Evolutionary conservation across 2,113 vertebrate species (phyloP).

Genomic region (Python bivittatus): DNA sequence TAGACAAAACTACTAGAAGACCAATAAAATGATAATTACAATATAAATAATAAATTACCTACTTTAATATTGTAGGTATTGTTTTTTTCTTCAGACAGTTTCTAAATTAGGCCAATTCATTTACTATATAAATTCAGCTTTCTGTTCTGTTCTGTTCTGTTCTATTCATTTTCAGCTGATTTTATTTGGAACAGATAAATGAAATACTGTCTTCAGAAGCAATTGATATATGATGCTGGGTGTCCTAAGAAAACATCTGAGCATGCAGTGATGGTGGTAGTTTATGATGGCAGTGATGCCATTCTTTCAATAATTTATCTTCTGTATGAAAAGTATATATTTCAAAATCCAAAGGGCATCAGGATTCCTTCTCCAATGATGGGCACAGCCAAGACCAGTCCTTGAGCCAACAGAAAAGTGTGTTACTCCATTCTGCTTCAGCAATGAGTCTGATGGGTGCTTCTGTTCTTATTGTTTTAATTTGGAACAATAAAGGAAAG

Average conservation of each 20-base stretch:
- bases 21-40: neutral
- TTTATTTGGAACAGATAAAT: neutral
- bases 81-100: neutral
- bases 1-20: neutral
- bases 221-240: neutral
- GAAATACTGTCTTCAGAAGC: neutral
- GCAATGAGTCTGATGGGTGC: neutral
- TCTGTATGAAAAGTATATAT: neutral
- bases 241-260: neutral
- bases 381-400: too few relatives aligned
- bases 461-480: neutral
- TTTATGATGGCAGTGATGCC: neutral
- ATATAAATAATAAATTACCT: conserved; percentile 45
- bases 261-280: neutral
- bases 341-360: neutral
- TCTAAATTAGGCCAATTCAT: neutral
- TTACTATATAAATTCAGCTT: conserved; percentile 14
- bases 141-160: conserved; percentile 38
- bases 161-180: conserved; percentile 5
- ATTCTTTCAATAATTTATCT: neutral
- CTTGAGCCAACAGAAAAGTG: neutral
- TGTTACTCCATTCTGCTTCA: neutral
- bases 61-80: conserved; percentile 31
- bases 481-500: neutral
- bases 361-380: neutral